Evolutionary conservation across 2,113 vertebrate species (phyloP).

Genomic region (Seriola rivoliana): DNA sequence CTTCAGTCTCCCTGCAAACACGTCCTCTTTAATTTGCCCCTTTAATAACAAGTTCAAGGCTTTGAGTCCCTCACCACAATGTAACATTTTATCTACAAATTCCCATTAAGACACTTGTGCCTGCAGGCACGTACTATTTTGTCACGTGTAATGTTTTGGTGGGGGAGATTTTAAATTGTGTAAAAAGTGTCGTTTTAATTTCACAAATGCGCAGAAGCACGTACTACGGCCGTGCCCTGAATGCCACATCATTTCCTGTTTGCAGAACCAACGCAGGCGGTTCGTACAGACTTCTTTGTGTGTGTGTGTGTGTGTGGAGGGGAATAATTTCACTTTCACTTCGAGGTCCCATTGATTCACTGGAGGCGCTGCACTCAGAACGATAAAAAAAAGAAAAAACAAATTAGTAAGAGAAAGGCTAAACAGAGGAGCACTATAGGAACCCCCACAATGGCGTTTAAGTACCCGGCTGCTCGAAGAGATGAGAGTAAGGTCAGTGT

Average conservation of each 20-base stretch:
- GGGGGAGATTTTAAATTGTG: background rate
- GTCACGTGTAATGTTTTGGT: background rate
- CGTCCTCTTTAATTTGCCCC: too few relatives aligned
- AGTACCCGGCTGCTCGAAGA: constrained; percentile 76
- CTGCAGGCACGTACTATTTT: background rate
- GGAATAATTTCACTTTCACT: constrained; percentile 79
- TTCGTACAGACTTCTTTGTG: background rate
- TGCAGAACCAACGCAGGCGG: background rate
- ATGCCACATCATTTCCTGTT: constrained; percentile 55
- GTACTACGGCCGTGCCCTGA: too few relatives aligned
- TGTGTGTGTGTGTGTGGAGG: background rate
- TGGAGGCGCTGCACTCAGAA: background rate
- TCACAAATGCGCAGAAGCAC: background rate
- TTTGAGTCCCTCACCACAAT: too few relatives aligned
- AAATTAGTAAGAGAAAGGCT: background rate
- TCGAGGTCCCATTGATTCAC: constrained; percentile 18
- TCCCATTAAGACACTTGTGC: background rate
- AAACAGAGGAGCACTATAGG: background rate
- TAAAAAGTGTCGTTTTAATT: background rate
- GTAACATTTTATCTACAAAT: background rate
- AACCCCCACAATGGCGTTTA: constrained; percentile 70
- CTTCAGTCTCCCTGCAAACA: background rate
- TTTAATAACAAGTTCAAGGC: too few relatives aligned
- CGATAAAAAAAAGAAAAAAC: background rate
- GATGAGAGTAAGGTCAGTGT: constrained; percentile 80